These are phyloP conservation scores for Pituophis catenifer DNA, from an alignment of 2,113 vertebrate species.

Conservation along the genomic window DNA sequence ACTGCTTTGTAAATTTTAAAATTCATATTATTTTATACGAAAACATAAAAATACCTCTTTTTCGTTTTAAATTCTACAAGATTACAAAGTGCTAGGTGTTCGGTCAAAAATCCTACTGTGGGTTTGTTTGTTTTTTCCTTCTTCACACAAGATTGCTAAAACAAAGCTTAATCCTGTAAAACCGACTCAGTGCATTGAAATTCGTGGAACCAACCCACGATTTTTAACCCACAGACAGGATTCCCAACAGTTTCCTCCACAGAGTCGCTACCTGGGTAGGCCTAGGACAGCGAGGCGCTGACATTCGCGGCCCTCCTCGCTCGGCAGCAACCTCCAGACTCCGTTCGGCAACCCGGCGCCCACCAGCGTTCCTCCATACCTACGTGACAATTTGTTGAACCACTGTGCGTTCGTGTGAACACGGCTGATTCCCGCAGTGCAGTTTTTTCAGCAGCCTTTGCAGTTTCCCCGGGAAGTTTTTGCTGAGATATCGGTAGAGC, in stretches of 20 bases:
- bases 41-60: conserved; percentile 23
- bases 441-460: conserved; percentile 82
- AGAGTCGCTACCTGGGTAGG: conserved; percentile 13
- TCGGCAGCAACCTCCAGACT: neutral
- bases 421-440: conserved; percentile 77
- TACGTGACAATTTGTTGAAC: conserved; percentile 86
- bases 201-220: conserved; percentile 25
- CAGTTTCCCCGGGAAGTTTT: conserved; percentile 86
- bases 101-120: conserved; percentile 28
- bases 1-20: neutral
- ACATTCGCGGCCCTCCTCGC: neutral
- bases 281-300: conserved; percentile 34
- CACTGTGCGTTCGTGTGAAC: conserved; percentile 77
- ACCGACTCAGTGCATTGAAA: conserved; percentile 49
- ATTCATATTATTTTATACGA: conserved; percentile 34
- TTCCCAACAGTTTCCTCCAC: conserved; percentile 19
- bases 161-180: conserved; percentile 34
- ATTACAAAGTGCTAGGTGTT: conserved; percentile 57
- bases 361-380: neutral
- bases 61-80: conserved; percentile 39
- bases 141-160: conserved; percentile 25
- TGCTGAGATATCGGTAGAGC: conserved; percentile 89
- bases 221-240: conserved; percentile 24
- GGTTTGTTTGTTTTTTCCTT: conserved; percentile 3
- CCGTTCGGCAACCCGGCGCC: neutral